Percentiles rank a stretch among this genome's conserved stretches.
Conservation (phyloP, 2,797 vertebrate genomes). For the Remorina albescens region DNA sequence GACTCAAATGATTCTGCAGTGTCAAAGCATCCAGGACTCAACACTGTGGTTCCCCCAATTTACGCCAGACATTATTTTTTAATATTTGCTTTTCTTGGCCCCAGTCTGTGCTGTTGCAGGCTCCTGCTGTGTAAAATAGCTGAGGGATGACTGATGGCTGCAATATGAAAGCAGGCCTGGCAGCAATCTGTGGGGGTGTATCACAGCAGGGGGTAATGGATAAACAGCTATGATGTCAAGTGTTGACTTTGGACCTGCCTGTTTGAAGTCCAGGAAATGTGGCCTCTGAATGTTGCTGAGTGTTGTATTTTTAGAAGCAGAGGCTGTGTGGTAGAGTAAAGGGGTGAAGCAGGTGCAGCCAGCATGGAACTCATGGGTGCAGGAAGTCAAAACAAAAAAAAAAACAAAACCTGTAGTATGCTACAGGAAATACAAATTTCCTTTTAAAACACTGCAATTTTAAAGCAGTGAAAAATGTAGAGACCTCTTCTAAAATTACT, state of each 20-base stretch:
- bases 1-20: slow-evolving; percentile 17
- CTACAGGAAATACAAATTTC: slow-evolving; percentile 12
- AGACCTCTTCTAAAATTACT: neutral
- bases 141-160: slow-evolving; percentile 35
- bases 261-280: slow-evolving; percentile 59
- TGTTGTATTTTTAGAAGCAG: slow-evolving; percentile 56
- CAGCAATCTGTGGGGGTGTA: slow-evolving; percentile 39
- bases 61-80: slow-evolving; percentile 20
- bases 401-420: neutral
- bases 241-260: slow-evolving; percentile 51
- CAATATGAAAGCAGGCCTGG: slow-evolving; percentile 46
- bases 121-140: slow-evolving; percentile 20
- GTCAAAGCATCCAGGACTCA: slow-evolving; percentile 23
- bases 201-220: slow-evolving; percentile 29
- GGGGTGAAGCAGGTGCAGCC: slow-evolving; percentile 39
- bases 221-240: slow-evolving; percentile 53
- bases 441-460: neutral
- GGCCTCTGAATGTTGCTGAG: slow-evolving; percentile 33
- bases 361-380: slow-evolving; percentile 5
- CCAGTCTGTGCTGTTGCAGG: slow-evolving; percentile 3
- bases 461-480: neutral
- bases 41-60: slow-evolving; percentile 13
- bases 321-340: slow-evolving; percentile 27
- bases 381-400: slow-evolving; percentile 12
- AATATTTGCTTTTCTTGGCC: slow-evolving; percentile 24